phyloP scores from a whole-genome alignment of 1,140 invertebrate species.

The Pseudomyrmex concolor region DNA sequence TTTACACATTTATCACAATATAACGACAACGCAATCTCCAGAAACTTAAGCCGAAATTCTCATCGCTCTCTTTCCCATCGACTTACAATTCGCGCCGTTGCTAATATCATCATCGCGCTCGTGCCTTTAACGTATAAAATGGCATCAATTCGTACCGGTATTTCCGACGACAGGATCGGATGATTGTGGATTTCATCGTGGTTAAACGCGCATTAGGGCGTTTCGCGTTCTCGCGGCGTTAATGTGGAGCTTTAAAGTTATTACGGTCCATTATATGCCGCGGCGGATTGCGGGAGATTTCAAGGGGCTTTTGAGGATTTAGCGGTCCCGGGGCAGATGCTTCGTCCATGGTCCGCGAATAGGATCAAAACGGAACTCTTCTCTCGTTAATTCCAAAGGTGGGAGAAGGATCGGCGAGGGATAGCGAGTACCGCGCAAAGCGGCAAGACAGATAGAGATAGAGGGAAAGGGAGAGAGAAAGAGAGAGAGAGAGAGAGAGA shows the following conservation, averaged over 20 bases:
- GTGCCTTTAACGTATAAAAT: neutral
- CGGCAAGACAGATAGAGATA: conserved; percentile 36
- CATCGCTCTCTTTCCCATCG: neutral
- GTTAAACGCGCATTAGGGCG: conserved; percentile 23
- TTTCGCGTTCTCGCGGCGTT: conserved; percentile 52
- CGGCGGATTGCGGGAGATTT: conserved; percentile 77
- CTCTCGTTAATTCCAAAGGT: conserved; percentile 73
- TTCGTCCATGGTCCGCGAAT: conserved; percentile 69
- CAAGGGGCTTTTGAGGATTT: conserved; percentile 78
- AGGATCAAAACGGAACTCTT: conserved; percentile 72
- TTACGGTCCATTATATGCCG: conserved; percentile 74
- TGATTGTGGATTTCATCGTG: neutral
- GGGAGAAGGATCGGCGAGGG: conserved; percentile 61
- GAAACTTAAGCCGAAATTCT: conserved; percentile 7
- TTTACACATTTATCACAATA: neutral
- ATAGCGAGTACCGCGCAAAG: conserved; percentile 9
- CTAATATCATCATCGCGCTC: neutral
- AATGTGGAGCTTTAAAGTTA: conserved; percentile 74
- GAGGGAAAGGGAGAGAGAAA: neutral
- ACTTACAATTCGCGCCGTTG: neutral
- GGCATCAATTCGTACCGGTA: conserved; percentile 21
- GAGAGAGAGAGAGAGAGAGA: conserved; percentile 11
- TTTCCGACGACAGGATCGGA: conserved; percentile 4
- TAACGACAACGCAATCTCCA: no score
- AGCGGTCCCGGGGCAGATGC: conserved; percentile 81